Percentiles rank a stretch among this genome's conserved stretches.
phyloP scores from a whole-genome alignment of 2,888 invertebrate species.

The Emmelina monodactyla region DNA sequence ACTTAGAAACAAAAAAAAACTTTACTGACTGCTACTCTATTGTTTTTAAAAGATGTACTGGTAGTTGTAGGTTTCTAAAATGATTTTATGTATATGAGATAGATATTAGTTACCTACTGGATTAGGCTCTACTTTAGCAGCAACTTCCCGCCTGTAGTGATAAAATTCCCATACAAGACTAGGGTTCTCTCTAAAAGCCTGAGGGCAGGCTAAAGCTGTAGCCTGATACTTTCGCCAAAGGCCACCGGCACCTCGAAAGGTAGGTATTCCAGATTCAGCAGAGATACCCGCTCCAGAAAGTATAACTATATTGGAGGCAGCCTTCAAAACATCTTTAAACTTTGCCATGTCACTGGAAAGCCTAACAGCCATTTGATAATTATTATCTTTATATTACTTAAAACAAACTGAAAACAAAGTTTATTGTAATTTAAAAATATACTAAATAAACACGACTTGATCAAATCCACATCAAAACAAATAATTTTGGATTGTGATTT shows the following conservation, averaged over 20 bases:
- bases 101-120: conserved; percentile 45
- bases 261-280: conserved; percentile 87
- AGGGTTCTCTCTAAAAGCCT: conserved; percentile 75
- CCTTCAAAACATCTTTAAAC: conserved; percentile 66
- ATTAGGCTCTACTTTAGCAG: conserved; percentile 74
- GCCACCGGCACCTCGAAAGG: conserved; percentile 84
- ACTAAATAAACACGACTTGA: too few relatives aligned
- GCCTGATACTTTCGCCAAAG: conserved; percentile 82
- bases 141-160: conserved; percentile 83
- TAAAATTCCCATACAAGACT: conserved; percentile 92
- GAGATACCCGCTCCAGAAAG: conserved; percentile 83
- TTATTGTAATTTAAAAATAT: too few relatives aligned
- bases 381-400: too few relatives aligned
- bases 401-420: too few relatives aligned
- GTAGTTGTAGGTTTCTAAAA: too few relatives aligned
- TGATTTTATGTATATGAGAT: too few relatives aligned
- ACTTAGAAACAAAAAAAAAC: too few relatives aligned
- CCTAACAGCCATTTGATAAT: too few relatives aligned
- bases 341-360: conserved; percentile 46
- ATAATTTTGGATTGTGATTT: too few relatives aligned
- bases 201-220: conserved; percentile 71
- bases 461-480: too few relatives aligned
- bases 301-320: conserved; percentile 71
- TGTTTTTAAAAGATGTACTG: too few relatives aligned
- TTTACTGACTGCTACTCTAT: too few relatives aligned